These are phyloP conservation scores for Magallana ariakensis DNA, from an alignment of 1,140 invertebrate species.

Conservation along the genomic window DNA sequence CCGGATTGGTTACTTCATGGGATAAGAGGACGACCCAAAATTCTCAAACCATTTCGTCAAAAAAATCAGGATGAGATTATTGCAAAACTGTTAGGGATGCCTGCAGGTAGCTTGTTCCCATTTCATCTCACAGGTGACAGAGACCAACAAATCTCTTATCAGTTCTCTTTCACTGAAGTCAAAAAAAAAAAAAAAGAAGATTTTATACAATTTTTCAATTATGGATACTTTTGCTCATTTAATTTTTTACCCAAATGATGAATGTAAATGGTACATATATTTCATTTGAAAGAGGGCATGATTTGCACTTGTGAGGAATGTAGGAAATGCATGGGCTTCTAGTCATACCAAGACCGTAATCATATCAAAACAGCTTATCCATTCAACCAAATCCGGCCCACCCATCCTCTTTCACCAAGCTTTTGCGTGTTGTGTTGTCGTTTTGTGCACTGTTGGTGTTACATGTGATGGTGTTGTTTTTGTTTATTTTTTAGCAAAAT, in stretches of 20 bases:
- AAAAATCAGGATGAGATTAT: slow-evolving; percentile 67
- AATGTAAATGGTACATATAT: background rate
- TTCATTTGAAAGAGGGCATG: slow-evolving; percentile 8
- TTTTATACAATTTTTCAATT: background rate
- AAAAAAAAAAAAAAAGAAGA: background rate
- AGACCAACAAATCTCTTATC: slow-evolving; percentile 5
- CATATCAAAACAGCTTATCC: slow-evolving; percentile 24
- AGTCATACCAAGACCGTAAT: slow-evolving; percentile 12
- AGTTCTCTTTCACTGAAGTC: slow-evolving; percentile 2
- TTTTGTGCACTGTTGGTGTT: slow-evolving; percentile 7
- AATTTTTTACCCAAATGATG: background rate
- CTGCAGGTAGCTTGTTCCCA: slow-evolving; percentile 60
- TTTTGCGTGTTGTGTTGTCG: background rate
- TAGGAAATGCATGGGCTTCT: slow-evolving; percentile 27
- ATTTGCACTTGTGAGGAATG: slow-evolving; percentile 33
- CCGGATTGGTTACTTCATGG: slow-evolving; percentile 60
- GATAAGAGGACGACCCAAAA: slow-evolving; percentile 62
- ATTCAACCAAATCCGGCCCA: slow-evolving; percentile 5
- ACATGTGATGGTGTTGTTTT: background rate
- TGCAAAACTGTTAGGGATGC: slow-evolving; percentile 64
- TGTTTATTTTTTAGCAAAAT: background rate
- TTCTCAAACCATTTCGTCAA: slow-evolving; percentile 63
- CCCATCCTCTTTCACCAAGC: slow-evolving; percentile 7
- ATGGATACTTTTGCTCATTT: background rate
- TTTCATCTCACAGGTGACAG: slow-evolving; percentile 37